These are phyloP conservation scores for Brachyhypopomus gauderio DNA, from an alignment of 2,113 vertebrate species.

Conservation along the genomic window DNA sequence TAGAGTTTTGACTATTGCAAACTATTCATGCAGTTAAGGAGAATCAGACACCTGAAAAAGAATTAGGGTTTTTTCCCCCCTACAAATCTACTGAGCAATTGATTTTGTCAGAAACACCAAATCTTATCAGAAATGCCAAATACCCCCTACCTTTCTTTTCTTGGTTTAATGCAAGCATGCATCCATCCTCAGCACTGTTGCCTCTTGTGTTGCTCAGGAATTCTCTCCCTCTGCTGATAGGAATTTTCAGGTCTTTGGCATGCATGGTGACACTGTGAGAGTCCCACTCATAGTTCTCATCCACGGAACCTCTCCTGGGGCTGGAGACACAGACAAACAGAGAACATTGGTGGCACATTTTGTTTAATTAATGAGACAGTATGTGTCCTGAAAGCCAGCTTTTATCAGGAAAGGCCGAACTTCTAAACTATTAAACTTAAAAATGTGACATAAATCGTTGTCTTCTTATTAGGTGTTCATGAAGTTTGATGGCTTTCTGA, in stretches of 20 bases:
- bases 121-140: background rate
- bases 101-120: background rate
- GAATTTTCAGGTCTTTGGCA: constrained; percentile 52
- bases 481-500: background rate
- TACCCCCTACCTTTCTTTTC: constrained; percentile 45
- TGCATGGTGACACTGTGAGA: constrained; percentile 61
- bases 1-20: too few relatives aligned
- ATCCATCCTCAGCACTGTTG: constrained; percentile 5
- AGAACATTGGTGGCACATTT: background rate
- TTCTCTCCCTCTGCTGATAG: constrained; percentile 17
- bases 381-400: background rate
- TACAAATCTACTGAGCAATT: background rate
- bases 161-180: constrained; percentile 46
- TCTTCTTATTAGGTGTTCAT: background rate
- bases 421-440: background rate
- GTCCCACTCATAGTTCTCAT: constrained; percentile 81
- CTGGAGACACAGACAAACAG: constrained; percentile 3
- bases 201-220: constrained; percentile 14
- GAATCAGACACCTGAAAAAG: background rate
- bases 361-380: background rate
- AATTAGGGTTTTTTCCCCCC: background rate
- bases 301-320: constrained; percentile 68
- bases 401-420: background rate
- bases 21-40: background rate
- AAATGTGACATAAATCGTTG: background rate